phyloP scores from a whole-genome alignment of 1,140 invertebrate genomes.

The Eciton burchellii region DNA sequence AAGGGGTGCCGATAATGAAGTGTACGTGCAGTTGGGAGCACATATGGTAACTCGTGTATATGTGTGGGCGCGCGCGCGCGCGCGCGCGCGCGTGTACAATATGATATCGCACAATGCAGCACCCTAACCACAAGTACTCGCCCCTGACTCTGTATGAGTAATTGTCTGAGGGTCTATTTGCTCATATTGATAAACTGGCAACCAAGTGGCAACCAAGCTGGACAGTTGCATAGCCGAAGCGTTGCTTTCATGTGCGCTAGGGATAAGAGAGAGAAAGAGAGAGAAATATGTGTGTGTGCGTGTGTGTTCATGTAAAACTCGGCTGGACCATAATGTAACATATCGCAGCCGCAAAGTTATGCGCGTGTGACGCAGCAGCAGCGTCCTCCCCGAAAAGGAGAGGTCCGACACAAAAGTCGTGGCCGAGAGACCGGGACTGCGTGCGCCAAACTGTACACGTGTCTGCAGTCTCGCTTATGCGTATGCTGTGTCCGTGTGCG shows the following conservation, averaged over 20 bases:
- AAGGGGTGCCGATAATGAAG: constrained; percentile 43
- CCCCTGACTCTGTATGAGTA: constrained; percentile 69
- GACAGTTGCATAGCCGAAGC: constrained; percentile 51
- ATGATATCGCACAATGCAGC: constrained; percentile 49
- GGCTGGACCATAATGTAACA: constrained; percentile 71
- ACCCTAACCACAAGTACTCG: constrained; percentile 68
- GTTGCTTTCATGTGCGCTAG: constrained; percentile 40
- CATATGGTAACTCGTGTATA: constrained; percentile 47
- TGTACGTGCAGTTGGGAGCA: constrained; percentile 65
- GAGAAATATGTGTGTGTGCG: constrained; percentile 21
- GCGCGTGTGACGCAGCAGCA: constrained; percentile 22
- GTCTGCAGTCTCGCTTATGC: too few species aligned
- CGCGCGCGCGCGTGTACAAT: constrained; percentile 41
- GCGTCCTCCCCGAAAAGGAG: constrained; percentile 25
- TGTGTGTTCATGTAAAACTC: constrained; percentile 2
- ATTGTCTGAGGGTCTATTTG: constrained; percentile 64
- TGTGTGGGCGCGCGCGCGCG: too few species aligned
- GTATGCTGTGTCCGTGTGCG: too few species aligned
- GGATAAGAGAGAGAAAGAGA: constrained; percentile 34
- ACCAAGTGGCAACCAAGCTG: constrained; percentile 38
- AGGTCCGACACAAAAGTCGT: constrained; percentile 35
- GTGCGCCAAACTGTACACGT: constrained; percentile 54
- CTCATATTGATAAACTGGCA: constrained; percentile 45
- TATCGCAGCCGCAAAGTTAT: constrained; percentile 67
- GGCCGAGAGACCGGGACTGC: constrained; percentile 38